Conservation (phyloP, 2,113 vertebrate genomes). For the Hyaena hyaena region DNA sequence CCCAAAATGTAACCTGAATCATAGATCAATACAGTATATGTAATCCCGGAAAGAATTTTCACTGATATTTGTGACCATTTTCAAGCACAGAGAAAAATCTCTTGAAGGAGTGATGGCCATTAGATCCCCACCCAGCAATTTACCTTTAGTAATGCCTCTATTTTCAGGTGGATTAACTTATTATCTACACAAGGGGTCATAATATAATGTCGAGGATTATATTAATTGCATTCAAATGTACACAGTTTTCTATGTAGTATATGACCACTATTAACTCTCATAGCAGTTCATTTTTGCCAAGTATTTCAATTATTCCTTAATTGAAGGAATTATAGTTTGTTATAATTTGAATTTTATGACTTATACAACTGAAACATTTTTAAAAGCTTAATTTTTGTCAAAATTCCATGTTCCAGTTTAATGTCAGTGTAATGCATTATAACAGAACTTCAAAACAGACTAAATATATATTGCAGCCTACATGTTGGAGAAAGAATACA, state of each 20-base stretch:
- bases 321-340: not conserved
- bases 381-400: slow-evolving; percentile 16
- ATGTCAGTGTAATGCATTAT: not conserved
- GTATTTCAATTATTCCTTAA: slow-evolving; percentile 19
- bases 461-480: not conserved
- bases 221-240: not conserved
- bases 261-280: not conserved
- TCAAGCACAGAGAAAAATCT: not conserved
- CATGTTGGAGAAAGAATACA: not conserved
- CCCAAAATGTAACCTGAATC: not conserved
- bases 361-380: not conserved
- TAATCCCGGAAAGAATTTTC: not conserved
- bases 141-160: not conserved
- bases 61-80: not conserved
- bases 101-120: not conserved
- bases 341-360: not conserved
- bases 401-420: not conserved
- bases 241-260: not conserved
- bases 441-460: not conserved
- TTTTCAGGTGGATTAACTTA: not conserved
- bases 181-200: not conserved
- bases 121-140: not conserved
- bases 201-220: not conserved
- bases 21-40: not conserved
- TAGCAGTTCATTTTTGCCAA: not conserved